Evolutionary conservation across 2,113 vertebrate species (phyloP).

Genomic region (Oreochromis spilurus): DNA sequence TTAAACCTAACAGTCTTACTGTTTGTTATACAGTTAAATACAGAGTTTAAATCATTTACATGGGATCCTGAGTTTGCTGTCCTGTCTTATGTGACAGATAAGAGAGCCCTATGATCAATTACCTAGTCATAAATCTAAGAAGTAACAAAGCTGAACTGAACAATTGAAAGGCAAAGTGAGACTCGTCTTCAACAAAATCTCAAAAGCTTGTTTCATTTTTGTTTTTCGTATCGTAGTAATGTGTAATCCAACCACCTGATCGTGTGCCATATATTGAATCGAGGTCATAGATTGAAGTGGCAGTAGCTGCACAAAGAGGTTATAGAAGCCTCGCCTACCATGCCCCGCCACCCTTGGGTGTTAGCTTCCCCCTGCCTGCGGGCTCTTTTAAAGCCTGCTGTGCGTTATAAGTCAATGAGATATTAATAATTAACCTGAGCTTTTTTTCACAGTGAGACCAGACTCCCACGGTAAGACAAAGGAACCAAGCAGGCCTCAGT

Average conservation of each 20-base stretch:
- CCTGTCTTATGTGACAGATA: background rate
- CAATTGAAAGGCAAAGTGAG: background rate
- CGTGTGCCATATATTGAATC: background rate
- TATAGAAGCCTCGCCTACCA: constrained; percentile 1
- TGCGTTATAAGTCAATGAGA: constrained; percentile 54
- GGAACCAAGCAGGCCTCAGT: background rate
- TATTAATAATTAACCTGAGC: constrained; percentile 67
- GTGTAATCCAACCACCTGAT: background rate
- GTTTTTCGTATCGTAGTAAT: background rate
- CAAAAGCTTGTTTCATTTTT: background rate
- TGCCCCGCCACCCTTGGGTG: constrained; percentile 40
- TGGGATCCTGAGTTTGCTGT: background rate
- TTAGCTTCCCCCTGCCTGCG: constrained; percentile 32
- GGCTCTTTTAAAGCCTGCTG: constrained; percentile 35
- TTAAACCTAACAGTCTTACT: background rate
- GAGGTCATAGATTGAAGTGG: background rate
- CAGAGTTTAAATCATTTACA: background rate
- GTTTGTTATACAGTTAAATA: background rate
- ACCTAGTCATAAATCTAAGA: background rate
- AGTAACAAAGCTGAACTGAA: background rate
- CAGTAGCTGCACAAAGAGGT: constrained; percentile 4
- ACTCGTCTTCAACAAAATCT: background rate
- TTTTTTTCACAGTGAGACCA: constrained; percentile 33
- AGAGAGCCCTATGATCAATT: background rate
- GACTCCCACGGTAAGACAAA: constrained; percentile 59